Evolutionary conservation across 2,113 vertebrate genomes (phyloP), one percentile per base, ranked within the genome.

Genomic region (Mungos mungo): DNA sequence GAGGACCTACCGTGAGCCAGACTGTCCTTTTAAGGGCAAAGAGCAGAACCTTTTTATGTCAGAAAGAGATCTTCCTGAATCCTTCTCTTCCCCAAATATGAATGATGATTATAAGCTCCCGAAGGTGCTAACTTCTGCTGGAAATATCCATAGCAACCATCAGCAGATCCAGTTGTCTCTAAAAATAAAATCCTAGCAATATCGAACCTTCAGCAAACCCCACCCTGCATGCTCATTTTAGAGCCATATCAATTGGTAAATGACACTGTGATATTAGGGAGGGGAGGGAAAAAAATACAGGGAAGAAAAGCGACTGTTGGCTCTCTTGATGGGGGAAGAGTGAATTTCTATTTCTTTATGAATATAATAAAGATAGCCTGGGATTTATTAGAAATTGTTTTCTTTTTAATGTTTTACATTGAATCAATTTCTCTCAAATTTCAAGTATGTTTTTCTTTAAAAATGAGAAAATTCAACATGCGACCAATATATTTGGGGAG

Each of bases 141-240:
- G 96, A 98, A 98, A 98, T 99, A 97, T 98, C 98, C 98, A 99
- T 98, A 98, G 97, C 98, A 99, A 99, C 98, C 95, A 95, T 92
- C 94, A 96, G 88, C 29, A 82, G 3, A 47, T 97, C 88, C 97
- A 97, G 57, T 93, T 90, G 95, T 92, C 93, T 97, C 97, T 82
- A 95, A 96, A 98, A 98, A 97, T 88, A 98, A 97, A 93, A 97
- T 95, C 89, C 52, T 95, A 98, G 95, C 63, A 97, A 88, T 90
- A 98, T 93, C 41, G 76, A 97, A 98, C 98, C 83, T 93, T 95
- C 89, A 93, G 89, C 83, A 90, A 92, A 93, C 98, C 88, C 84
- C 54, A 50, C 54, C 47, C 15, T 0, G 0, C 15, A 33, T 69
- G 63, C 63, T 88, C 50, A 38, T 50, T 66, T 45, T 38, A 90